Evolutionary conservation across 2,888 invertebrate genomes (phyloP), one percentile per base, ranked within the genome.

Genomic region (Tupiocoris notatus): DNA sequence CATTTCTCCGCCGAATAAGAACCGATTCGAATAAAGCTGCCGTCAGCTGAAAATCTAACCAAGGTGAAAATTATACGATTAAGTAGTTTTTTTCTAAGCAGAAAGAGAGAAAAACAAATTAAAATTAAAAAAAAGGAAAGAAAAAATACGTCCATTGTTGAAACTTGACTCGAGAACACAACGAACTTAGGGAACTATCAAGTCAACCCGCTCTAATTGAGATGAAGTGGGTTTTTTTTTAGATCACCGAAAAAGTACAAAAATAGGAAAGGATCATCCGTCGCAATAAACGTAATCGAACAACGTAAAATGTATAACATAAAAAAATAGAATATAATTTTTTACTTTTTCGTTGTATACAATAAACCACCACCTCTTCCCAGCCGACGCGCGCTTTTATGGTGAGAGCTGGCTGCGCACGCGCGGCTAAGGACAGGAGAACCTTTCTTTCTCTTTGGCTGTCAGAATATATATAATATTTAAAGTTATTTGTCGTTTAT

Each of bases 201-300:
- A 39, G 39, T 39, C 39, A 39, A 39, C 39, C 39, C 39, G 12
- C 39, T 39, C 39, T 3, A 39, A 39, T 39, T 39, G 39, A 39
- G 39, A 39, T 39, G 39, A 39, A 39, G 39, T 7, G 39, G 39
- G 39, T 39, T 39, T 39, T 39, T n/a, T n/a, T 39, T 39, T 39
- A 78, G 77, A 79, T 79, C 79, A 79, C 75, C 77, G 76, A 77
- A 79, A 78, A 78, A 78, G 78, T 79, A 79, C 75, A 79, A 79
- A 79, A 79, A 79, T 79, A 79, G 79, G 79, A 79, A 79, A 39
- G 39, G 39, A 78, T 62, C 74, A 76, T 79, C 79, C 76, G 74
- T 77, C 74, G 76, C 77, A 76, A 77, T 78, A 78, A 77, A 77
- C 75, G 77, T 39, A 70, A 68, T 77, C 76, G 78, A 78, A 79